phyloP scores from a whole-genome alignment of 2,888 invertebrate genomes.

The Thecocarcelia acutangulata region DNA sequence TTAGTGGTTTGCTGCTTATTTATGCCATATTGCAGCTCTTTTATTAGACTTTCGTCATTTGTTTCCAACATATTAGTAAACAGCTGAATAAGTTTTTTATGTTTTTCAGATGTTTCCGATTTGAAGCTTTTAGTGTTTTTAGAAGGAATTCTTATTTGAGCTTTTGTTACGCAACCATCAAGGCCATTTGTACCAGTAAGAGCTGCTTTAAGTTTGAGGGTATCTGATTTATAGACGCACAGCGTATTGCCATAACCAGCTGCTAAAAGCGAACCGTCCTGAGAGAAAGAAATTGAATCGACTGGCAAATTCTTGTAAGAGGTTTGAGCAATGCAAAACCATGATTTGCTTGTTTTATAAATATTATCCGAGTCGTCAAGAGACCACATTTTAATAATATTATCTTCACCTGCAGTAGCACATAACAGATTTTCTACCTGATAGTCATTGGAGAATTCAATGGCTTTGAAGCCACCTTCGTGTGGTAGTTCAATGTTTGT shows the following conservation, averaged over 20 bases:
- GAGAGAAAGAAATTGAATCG: conserved; percentile 85
- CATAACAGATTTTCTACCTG: conserved; percentile 82
- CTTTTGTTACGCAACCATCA: conserved; percentile 78
- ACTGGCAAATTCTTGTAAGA: conserved; percentile 84
- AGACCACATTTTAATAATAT: conserved; percentile 88
- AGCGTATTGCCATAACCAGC: conserved; percentile 86
- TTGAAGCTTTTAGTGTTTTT: conserved; percentile 72
- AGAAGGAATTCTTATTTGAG: conserved; percentile 74
- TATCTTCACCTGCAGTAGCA: conserved; percentile 86
- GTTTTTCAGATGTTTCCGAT: conserved; percentile 72
- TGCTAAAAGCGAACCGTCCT: conserved; percentile 89
- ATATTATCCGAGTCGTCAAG: conserved; percentile 83
- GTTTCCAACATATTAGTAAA: conserved; percentile 75
- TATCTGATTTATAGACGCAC: conserved; percentile 87
- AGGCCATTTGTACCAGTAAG: conserved; percentile 79
- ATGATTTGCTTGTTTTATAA: conserved; percentile 83
- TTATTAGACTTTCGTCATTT: conserved; percentile 74
- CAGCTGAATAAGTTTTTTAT: conserved; percentile 74
- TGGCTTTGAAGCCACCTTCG: conserved; percentile 83
- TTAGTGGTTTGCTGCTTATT: conserved; percentile 61
- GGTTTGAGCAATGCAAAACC: conserved; percentile 86
- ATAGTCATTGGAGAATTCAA: conserved; percentile 84
- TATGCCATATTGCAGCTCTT: conserved; percentile 71
- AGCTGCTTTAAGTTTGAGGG: conserved; percentile 83
- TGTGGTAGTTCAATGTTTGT: conserved; percentile 89